These are phyloP conservation scores for Andrena minutula DNA, from an alignment of 2,888 invertebrate species.

Conservation along the genomic window DNA sequence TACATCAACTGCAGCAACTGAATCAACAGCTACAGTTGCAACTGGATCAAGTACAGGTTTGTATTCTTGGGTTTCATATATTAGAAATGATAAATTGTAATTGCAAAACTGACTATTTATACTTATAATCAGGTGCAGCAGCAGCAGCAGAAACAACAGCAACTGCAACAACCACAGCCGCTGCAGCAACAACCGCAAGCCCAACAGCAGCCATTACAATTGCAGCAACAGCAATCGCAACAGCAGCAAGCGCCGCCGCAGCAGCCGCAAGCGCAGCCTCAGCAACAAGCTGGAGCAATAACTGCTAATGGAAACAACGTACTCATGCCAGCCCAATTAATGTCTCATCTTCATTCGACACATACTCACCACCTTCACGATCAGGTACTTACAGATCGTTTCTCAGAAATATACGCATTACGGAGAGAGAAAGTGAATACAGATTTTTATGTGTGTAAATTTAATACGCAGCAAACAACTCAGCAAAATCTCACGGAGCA, in stretches of 20 bases:
- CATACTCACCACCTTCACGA: constrained; percentile 79
- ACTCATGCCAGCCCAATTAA: constrained; percentile 87
- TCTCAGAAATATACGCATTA: not conserved
- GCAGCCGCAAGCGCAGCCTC: constrained; percentile 61
- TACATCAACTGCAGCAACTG: constrained; percentile 83
- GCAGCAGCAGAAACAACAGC: constrained; percentile 74
- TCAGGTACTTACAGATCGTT: constrained; percentile 72
- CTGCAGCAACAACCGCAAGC: constrained; percentile 31
- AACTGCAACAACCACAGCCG: constrained; percentile 41
- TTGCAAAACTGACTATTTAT: not conserved
- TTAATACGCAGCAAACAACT: constrained; percentile 66
- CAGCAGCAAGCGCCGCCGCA: constrained; percentile 7
- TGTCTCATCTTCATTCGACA: constrained; percentile 87
- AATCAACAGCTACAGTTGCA: constrained; percentile 83
- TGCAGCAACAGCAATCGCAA: constrained; percentile 61
- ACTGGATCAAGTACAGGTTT: constrained; percentile 82
- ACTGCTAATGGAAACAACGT: constrained; percentile 77
- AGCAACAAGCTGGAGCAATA: constrained; percentile 77
- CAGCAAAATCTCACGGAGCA: constrained; percentile 75
- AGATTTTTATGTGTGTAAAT: constrained; percentile 11
- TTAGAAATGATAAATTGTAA: not conserved
- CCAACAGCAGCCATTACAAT: constrained; percentile 50
- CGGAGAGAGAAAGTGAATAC: not conserved
- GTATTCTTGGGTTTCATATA: too few relatives aligned
- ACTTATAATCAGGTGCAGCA: constrained; percentile 70